Evolutionary conservation across 2,113 vertebrate genomes (phyloP), one percentile per base, ranked within the genome.

Genomic region (Terrapene triunguis): DNA sequence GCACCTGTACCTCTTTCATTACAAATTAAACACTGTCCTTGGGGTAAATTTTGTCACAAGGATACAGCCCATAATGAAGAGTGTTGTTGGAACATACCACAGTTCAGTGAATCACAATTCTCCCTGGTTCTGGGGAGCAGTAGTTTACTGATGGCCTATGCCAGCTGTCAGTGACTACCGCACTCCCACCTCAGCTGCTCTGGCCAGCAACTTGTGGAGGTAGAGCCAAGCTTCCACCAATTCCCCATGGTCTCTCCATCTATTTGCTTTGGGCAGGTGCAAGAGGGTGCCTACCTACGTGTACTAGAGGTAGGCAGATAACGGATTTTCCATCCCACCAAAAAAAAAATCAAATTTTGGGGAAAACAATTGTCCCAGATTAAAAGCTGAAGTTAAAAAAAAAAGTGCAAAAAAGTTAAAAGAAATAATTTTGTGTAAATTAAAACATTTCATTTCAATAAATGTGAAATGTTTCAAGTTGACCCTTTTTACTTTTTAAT

Each of bases 131-230:
- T 65, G 50, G 74, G 22, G 44, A 76, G 48, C 22, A 74, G 74
- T 0, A 5, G 3, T 6, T 4, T 12, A 72, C 6, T 93, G 87
- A 50, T 87, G 19, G 57, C 57, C 32, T 24, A 0, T 9, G 47
- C 6, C 72, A 86, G 55, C 48, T 57, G 22, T 13, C 27, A 85
- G 51, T 51, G 87, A 29, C 51, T 57, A 16, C 83, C 74, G n/a
- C 1, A 0, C 13, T 48, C 79, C 22, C 14, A 19, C 38, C 50
- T 38, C 69, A 72, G 17, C n/a, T 72, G 17, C 69, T 72, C 69
- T 22, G 29, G 10, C 21, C 27, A 62, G 32, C 59, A 62, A 35
- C 29, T 69, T 0, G 0, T 53, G 47, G 47, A 21, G 54, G 47
- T 24, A 42, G 0, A 92, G 42, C n/a, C 72, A 0, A 0, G 5